phyloP scores from a whole-genome alignment of 2,113 vertebrate species.

The Neogale vison region DNA sequence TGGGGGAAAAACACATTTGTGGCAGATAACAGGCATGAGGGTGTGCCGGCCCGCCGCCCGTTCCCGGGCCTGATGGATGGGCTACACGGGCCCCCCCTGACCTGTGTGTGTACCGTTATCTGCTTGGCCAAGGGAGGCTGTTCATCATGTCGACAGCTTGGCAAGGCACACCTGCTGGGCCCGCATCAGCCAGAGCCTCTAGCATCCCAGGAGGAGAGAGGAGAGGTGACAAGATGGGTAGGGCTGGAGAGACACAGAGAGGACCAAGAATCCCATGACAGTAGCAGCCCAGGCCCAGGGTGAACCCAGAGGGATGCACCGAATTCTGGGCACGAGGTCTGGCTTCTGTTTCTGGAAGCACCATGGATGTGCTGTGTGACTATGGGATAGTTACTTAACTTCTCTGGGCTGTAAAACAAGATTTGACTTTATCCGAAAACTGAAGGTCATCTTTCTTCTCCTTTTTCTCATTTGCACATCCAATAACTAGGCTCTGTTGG shows the following conservation, averaged over 20 bases:
- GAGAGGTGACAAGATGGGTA: background rate
- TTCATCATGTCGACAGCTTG: slow-evolving; percentile 85
- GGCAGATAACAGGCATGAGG: slow-evolving; percentile 81
- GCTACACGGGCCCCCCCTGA: slow-evolving; percentile 85
- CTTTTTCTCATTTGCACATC: background rate
- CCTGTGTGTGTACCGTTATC: slow-evolving; percentile 88
- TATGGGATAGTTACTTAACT: background rate
- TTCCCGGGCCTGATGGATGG: slow-evolving; percentile 86
- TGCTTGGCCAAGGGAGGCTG: slow-evolving; percentile 83
- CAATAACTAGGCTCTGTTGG: too few relatives aligned
- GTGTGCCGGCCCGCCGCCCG: slow-evolving; percentile 75
- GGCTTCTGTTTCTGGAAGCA: background rate
- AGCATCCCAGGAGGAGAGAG: background rate
- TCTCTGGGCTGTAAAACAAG: slow-evolving; percentile 15
- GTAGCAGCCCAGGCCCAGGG: background rate
- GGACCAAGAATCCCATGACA: background rate
- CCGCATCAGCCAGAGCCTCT: background rate
- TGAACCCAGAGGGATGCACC: background rate
- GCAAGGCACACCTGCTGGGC: slow-evolving; percentile 69
- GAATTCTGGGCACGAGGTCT: background rate
- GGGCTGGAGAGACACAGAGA: background rate
- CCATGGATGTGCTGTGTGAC: slow-evolving; percentile 13
- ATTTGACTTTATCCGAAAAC: background rate
- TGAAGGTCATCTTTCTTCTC: background rate
- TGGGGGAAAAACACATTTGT: slow-evolving; percentile 84